Conservation (phyloP, 2,113 vertebrate genomes). For the Chitala chitala region DNA sequence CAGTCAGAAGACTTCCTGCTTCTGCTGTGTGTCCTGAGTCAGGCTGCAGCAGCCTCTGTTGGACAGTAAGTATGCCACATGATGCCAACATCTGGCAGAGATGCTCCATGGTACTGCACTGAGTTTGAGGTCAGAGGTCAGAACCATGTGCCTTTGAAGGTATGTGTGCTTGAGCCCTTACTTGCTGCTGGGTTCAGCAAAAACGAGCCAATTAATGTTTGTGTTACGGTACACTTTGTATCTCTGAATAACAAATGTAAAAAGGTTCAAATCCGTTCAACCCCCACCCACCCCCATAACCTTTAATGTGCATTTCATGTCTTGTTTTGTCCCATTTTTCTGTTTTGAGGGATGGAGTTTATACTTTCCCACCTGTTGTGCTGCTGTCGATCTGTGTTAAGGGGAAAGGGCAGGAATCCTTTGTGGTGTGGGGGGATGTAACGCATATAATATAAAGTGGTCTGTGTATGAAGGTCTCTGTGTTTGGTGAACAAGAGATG, state of each 20-base stretch:
- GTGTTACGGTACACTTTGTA: background rate
- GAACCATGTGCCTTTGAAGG: background rate
- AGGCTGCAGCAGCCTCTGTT: background rate
- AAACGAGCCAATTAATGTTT: background rate
- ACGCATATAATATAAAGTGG: conserved; percentile 43
- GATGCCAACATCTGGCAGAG: too few relatives aligned
- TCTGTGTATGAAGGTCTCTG: conserved; percentile 4
- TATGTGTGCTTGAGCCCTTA: background rate
- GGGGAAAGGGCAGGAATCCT: conserved; percentile 34
- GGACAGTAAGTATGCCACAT: background rate
- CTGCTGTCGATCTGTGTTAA: conserved; percentile 38
- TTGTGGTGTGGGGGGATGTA: background rate
- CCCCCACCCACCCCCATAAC: too few relatives aligned
- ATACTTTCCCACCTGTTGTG: conserved; percentile 44
- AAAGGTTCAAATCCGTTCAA: too few relatives aligned
- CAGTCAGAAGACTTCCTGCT: too few relatives aligned
- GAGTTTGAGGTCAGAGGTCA: background rate
- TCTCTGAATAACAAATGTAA: background rate
- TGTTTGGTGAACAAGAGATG: too few relatives aligned
- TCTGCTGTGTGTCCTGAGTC: too few relatives aligned
- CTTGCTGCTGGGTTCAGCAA: background rate
- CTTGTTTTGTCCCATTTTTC: background rate
- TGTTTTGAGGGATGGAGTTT: conserved; percentile 20
- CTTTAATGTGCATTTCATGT: background rate
- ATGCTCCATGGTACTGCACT: background rate